Evolutionary conservation across 2,888 invertebrate species (phyloP), one percentile per base, ranked within the genome.

Genomic region (Eugnorisma glareosa): DNA sequence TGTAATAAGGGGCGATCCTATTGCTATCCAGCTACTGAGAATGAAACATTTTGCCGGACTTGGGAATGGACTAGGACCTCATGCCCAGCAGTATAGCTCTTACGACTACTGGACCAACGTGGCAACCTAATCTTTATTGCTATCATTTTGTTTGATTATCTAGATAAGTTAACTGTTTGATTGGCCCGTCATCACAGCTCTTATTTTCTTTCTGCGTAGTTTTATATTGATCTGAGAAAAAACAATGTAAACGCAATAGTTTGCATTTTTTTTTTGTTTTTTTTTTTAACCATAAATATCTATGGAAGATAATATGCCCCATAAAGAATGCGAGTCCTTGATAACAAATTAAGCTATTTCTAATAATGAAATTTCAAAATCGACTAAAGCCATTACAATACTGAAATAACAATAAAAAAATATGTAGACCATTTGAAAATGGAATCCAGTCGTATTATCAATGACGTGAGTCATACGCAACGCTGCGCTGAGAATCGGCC

Each of bases 381-480:
- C 31, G 35, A 54, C 54, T 45, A 18, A 18, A 31, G 4, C 21
- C 31, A 59, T 59, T 31, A 31, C 59, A 35, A 57, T 59, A 31
- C 35, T 74, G 43, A n/a, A 8, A 64, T 18, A 13, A 70, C n/a
- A 64, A 45, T 79, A 45, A 72, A 57, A 69, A 68, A 51, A 15
- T 59, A 51, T 35, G 21, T 31, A 63, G 43, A 63, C 61, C 6
- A 15, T 74, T 82, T 61, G 54, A 79, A 79, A 71, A 79, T 79
- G 74, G 84, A 82, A 83, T 83, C 70, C 79, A 64, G 54, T 75
- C 66, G 37, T 43, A 74, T 67, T 82, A 77, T 57, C 70, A 61
- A 48, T 48, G 54, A 31, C 35, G 70, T 84, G 84, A 82, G 68
- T 82, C 82, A 82, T 79, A 74, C 59, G 73, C 71, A 54, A 51